phyloP scores from a whole-genome alignment of 2,888 invertebrate genomes.

The Tolmerus cingulatus region DNA sequence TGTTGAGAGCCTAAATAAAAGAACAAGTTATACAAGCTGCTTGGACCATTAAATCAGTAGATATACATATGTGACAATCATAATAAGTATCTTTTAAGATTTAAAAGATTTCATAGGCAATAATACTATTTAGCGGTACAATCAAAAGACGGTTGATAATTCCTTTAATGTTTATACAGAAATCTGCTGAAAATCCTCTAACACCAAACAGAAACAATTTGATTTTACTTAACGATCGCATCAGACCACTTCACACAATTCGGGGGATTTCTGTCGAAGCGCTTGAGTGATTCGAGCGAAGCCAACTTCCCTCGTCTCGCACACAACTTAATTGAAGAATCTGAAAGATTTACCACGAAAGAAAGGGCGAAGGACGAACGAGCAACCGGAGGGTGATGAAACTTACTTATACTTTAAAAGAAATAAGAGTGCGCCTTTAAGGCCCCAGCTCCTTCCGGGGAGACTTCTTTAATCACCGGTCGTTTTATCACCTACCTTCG shows the following conservation, averaged over 20 bases:
- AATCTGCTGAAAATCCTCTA: background rate
- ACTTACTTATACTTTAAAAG: background rate
- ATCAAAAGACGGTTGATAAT: background rate
- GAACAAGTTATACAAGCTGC: too few relatives aligned
- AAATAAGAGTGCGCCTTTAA: background rate
- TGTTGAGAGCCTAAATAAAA: too few relatives aligned
- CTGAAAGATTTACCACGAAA: background rate
- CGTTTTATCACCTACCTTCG: background rate
- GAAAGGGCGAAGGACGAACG: background rate
- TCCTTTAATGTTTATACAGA: background rate
- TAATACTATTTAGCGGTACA: background rate
- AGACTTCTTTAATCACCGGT: background rate
- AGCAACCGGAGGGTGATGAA: background rate
- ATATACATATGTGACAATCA: background rate
- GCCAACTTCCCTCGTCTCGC: background rate
- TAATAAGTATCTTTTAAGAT: background rate
- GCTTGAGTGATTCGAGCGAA: background rate
- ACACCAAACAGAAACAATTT: background rate
- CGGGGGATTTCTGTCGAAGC: background rate
- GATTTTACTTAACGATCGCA: background rate
- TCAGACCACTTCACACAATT: background rate
- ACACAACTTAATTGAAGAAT: background rate
- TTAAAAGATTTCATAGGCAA: background rate
- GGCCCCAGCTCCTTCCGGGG: background rate
- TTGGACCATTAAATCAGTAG: background rate